Conservation (phyloP, 2,888 invertebrate genomes). For the Trypoxylon attenuatum region DNA sequence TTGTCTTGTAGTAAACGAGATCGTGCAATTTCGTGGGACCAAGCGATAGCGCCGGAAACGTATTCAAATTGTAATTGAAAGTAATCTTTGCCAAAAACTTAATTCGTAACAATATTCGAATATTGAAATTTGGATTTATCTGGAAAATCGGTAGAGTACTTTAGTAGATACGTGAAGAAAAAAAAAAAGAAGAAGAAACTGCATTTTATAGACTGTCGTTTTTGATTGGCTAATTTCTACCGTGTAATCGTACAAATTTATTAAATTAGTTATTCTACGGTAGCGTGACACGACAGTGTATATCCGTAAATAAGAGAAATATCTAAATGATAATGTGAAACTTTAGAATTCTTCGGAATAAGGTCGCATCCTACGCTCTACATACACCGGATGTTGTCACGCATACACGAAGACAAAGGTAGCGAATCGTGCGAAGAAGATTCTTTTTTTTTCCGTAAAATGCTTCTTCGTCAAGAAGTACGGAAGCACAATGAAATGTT, state of each 20-base stretch:
- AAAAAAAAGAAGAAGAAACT: neutral
- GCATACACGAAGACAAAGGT: constrained; percentile 22
- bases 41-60: constrained; percentile 46
- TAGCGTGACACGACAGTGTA: too few relatives aligned
- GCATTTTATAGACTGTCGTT: constrained; percentile 11
- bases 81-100: constrained; percentile 10
- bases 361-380: constrained; percentile 36
- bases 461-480: neutral
- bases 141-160: neutral
- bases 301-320: neutral
- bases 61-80: constrained; percentile 10
- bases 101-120: constrained; percentile 1
- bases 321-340: neutral
- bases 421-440: constrained; percentile 22
- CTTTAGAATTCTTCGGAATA: constrained; percentile 51
- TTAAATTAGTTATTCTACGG: constrained; percentile 5
- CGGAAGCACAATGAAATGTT: neutral
- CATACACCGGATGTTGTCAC: constrained; percentile 51
- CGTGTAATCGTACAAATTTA: constrained; percentile 2
- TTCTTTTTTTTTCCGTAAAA: neutral
- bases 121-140: neutral
- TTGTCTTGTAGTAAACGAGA: constrained; percentile 29
- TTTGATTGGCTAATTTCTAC: neutral
- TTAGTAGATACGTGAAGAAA: too few relatives aligned
- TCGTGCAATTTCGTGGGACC: constrained; percentile 61